Percentiles rank a stretch among this genome's conserved stretches.
Conservation (phyloP, 2,797 vertebrate genomes). For the Girardinus metallicus region DNA sequence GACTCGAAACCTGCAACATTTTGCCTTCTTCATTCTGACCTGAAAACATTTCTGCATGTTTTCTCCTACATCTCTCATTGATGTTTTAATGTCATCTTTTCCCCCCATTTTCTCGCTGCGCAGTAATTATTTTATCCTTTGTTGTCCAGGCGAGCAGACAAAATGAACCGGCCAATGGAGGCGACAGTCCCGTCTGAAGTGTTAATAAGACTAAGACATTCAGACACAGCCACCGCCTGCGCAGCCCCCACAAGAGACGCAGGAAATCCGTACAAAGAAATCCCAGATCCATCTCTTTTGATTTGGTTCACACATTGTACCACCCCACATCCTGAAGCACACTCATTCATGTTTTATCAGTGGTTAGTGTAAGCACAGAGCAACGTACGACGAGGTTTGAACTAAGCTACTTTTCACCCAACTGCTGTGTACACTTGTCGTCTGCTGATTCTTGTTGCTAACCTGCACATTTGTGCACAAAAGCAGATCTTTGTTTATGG, state of each 20-base stretch:
- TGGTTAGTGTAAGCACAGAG: conserved; percentile 33
- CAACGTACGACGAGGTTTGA: conserved; percentile 49
- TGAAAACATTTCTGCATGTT: conserved; percentile 3
- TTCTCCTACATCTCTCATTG: neutral
- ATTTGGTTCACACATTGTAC: conserved; percentile 53
- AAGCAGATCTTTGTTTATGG: neutral
- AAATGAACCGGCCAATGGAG: conserved; percentile 35
- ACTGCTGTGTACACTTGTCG: conserved; percentile 76
- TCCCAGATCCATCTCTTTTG: conserved; percentile 59
- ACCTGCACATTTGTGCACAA: conserved; percentile 20
- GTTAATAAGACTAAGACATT: conserved; percentile 59
- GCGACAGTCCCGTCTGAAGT: conserved; percentile 44
- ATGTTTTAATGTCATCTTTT: conserved; percentile 8
- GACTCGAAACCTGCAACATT: conserved; percentile 33
- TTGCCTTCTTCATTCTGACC: neutral
- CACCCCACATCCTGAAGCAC: conserved; percentile 1
- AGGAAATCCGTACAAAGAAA: conserved; percentile 66
- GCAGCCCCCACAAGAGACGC: conserved; percentile 33
- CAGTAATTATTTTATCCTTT: conserved; percentile 31
- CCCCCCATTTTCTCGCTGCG: conserved; percentile 1
- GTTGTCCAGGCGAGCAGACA: conserved; percentile 32
- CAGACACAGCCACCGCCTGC: conserved; percentile 37
- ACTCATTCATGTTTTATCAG: conserved; percentile 21
- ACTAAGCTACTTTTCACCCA: conserved; percentile 76
- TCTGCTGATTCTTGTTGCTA: conserved; percentile 60